A percentile compares a stretch with the other conserved stretches of the same genome.
Conservation (phyloP, 2,113 vertebrate genomes). For the Carettochelys insculpta region DNA sequence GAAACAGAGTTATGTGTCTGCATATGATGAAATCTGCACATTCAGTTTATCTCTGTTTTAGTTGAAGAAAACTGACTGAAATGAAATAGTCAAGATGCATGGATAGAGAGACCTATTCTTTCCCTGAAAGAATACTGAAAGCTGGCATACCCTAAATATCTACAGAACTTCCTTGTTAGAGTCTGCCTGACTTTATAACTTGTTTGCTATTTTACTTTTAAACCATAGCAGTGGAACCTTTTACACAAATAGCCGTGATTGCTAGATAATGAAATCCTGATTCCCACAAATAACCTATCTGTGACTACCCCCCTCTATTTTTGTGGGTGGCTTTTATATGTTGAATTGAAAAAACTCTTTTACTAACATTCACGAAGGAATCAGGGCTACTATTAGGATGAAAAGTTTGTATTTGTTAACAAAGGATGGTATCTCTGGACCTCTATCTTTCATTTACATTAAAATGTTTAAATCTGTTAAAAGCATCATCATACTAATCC, state of each 20-base stretch:
- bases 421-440: background rate
- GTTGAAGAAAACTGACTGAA: slow-evolving; percentile 21
- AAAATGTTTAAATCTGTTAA: background rate
- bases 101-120: slow-evolving; percentile 17
- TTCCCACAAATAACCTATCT: background rate
- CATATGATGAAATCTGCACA: slow-evolving; percentile 22
- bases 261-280: background rate
- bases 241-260: background rate
- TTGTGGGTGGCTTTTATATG: background rate
- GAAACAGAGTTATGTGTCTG: slow-evolving; percentile 9
- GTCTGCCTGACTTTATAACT: slow-evolving; percentile 20
- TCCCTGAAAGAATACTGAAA: slow-evolving; percentile 50
- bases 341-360: background rate
- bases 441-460: background rate
- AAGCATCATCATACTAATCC: slow-evolving; percentile 25
- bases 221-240: background rate
- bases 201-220: slow-evolving; percentile 14
- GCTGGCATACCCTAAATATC: slow-evolving; percentile 15
- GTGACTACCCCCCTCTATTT: background rate
- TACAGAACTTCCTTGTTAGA: slow-evolving; percentile 16
- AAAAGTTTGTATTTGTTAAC: background rate
- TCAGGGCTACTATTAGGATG: background rate
- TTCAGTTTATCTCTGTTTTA: slow-evolving; percentile 10
- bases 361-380: background rate
- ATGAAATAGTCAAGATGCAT: slow-evolving; percentile 30